phyloP scores from a whole-genome alignment of 2,113 vertebrate genomes.

The Carassius carassius region DNA sequence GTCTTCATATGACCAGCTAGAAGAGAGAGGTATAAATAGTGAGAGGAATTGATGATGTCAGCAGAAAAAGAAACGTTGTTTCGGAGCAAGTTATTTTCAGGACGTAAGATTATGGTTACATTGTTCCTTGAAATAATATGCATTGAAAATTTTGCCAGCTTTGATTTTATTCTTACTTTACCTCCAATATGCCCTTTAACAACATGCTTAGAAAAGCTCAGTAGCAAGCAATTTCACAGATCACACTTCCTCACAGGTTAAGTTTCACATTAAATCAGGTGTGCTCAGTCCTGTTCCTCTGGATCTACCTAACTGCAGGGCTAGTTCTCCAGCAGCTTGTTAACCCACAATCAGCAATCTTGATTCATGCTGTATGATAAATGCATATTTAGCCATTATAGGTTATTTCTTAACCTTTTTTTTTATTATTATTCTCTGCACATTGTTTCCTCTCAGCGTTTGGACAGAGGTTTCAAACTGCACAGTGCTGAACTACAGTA shows the following conservation, averaged over 20 bases:
- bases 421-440: background rate
- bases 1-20: no score
- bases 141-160: background rate
- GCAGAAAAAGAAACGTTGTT: no score
- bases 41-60: no score
- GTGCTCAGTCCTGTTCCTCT: background rate
- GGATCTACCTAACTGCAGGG: background rate
- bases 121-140: background rate
- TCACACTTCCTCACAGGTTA: background rate
- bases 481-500: constrained; percentile 85
- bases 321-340: background rate
- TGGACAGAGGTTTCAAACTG: constrained; percentile 90
- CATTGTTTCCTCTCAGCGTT: constrained; percentile 71
- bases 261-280: background rate
- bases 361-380: background rate
- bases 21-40: no score
- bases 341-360: background rate
- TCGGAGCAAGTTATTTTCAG: no score
- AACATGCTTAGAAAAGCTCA: background rate
- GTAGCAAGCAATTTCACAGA: background rate
- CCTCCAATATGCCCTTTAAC: background rate
- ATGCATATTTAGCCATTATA: background rate
- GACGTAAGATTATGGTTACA: no score
- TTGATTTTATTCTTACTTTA: background rate
- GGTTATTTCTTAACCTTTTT: background rate